phyloP scores from a whole-genome alignment of 2,113 vertebrate genomes.

The Cathartes aura region DNA sequence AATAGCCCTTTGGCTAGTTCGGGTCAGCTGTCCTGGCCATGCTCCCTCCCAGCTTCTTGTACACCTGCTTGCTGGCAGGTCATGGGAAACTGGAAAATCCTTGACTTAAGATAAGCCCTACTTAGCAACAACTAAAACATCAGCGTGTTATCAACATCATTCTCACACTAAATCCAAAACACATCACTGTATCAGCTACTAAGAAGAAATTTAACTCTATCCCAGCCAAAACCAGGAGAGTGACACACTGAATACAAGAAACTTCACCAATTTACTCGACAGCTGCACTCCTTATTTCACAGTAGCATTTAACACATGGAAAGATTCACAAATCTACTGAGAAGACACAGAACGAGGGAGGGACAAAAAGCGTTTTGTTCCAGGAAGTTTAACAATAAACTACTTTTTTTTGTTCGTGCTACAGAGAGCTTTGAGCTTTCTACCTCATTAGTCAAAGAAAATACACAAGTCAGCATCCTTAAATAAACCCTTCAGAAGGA shows the following conservation, averaged over 20 bases:
- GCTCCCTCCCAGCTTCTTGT: too few relatives aligned
- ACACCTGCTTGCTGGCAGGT: too few relatives aligned
- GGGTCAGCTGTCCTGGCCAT: too few relatives aligned
- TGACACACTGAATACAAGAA: neutral
- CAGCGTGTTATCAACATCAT: too few relatives aligned
- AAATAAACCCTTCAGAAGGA: neutral
- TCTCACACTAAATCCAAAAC: too few relatives aligned
- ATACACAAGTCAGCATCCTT: neutral
- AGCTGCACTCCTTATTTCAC: neutral
- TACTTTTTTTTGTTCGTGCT: neutral
- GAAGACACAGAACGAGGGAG: neutral
- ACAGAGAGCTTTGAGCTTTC: neutral
- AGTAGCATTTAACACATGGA: neutral
- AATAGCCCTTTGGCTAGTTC: too few relatives aligned
- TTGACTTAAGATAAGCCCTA: too few relatives aligned
- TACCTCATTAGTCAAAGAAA: neutral
- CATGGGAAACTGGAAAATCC: too few relatives aligned
- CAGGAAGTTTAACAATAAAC: neutral
- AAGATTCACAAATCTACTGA: neutral
- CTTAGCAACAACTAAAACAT: too few relatives aligned
- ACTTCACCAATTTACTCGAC: neutral
- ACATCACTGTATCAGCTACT: too few relatives aligned
- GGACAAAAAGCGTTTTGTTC: neutral
- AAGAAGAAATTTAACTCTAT: too few relatives aligned
- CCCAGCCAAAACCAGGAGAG: neutral